Evolutionary conservation across 23 tunicate species (phyloP).

Genomic region (Corella eumyota): DNA sequence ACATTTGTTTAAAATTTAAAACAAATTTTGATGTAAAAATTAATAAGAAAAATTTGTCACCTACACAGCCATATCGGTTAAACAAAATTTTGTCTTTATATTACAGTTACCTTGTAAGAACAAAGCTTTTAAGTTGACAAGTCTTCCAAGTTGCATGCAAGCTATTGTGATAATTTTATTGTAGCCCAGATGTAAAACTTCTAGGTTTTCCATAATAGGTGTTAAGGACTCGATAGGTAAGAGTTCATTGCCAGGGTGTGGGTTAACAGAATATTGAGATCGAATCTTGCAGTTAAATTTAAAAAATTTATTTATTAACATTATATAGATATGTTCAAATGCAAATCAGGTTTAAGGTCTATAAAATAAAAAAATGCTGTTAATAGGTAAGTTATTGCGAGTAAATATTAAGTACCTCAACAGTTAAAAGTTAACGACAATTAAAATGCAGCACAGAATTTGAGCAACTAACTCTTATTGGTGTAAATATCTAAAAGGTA

Average conservation of each 20-base stretch:
- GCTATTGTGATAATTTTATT: slow-evolving; percentile 79
- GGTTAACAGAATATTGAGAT: slow-evolving; percentile 77
- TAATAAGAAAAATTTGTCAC: no score
- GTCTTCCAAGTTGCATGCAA: slow-evolving; percentile 61
- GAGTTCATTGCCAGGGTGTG: slow-evolving; percentile 24
- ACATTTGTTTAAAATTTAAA: neutral
- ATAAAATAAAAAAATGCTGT: no score
- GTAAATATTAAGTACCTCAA: no score
- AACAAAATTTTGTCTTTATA: neutral
- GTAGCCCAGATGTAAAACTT: slow-evolving; percentile 94
- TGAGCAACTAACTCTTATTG: neutral
- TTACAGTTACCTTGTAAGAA: slow-evolving; percentile 71
- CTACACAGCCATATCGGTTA: no score
- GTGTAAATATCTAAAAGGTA: no score
- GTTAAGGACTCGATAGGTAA: slow-evolving; percentile 33
- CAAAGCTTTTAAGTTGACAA: slow-evolving; percentile 71
- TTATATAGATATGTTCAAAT: no score
- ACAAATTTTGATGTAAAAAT: no score
- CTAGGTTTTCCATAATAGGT: slow-evolving; percentile 86
- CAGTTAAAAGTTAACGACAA: no score
- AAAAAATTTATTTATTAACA: no score
- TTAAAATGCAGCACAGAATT: neutral
- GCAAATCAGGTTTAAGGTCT: no score
- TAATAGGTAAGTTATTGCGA: no score
- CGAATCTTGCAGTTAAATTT: slow-evolving; percentile 65